Base-by-base conservation (phyloP, 2,888 invertebrate species). In the Brenthis ino region DNA sequence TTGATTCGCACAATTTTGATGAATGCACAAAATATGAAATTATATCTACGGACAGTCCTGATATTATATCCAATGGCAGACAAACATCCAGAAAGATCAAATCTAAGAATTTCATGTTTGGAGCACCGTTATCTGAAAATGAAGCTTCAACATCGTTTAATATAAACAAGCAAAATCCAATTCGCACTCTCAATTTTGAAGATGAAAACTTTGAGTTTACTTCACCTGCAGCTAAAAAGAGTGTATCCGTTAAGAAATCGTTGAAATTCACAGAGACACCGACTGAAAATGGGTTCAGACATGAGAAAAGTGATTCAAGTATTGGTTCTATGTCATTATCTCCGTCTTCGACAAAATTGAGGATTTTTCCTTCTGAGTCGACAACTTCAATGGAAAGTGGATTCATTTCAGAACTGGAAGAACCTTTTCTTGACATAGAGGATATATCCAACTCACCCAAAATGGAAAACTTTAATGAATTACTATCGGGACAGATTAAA, bases 1-100 rank as follows among this genome's bases (percentile, higher is more conserved):
- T 93, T 5, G 89, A 90, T 0, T 80, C 83, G 0, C 88, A 89
- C 8, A 88, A 87, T 69, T 91, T 91, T 48, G 91, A 91, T 6
- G 82, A 86, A 2, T 91, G 93, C 77, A 86, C 87, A 0, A 93
- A 93, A 72, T 93, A 93, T 57, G 93, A 93, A 73, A 93, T 93
- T 0, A 92, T 93, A 13, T 93, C 93, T 0, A 93, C 93, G 0
- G 93, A 93, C 58, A 93, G 93, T 57, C 93, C 93, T 0, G 82
- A 93, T 50, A 92, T 93, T 0, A 92, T 93, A 14, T 92, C 92
- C 0, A 78, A 86, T 54, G 92, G 93, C 0, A 72, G 92, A 0
- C 78, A 85, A 0, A 79, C 84, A 0, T 80, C 86, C 0, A 82
- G 89, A 20, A 92, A 91, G 69, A 82, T 93, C 0, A 85, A 76